Conservation (phyloP, 2,113 vertebrate species). For the Numida meleagris region DNA sequence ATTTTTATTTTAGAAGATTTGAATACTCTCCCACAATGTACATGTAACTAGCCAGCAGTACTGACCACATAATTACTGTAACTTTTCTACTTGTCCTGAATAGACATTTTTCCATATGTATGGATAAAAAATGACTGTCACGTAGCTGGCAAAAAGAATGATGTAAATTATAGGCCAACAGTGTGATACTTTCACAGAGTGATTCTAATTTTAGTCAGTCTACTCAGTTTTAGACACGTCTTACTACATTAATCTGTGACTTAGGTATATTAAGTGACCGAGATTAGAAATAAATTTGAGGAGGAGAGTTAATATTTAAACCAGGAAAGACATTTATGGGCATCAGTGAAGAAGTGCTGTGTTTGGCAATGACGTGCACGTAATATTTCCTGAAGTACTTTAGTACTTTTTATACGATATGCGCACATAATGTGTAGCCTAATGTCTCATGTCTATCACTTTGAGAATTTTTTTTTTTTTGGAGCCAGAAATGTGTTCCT, state of each 20-base stretch:
- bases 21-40: background rate
- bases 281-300: conserved; percentile 60
- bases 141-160: background rate
- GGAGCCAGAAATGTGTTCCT: background rate
- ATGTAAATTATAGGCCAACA: background rate
- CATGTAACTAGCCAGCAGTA: background rate
- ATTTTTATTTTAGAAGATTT: background rate
- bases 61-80: background rate
- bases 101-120: background rate
- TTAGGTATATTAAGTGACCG: conserved; percentile 39
- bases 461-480: background rate
- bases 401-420: background rate
- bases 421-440: accelerated
- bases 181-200: background rate
- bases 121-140: background rate
- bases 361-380: accelerated
- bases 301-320: conserved; percentile 65
- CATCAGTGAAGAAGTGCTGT: conserved; percentile 22
- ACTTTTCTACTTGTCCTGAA: background rate
- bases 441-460: background rate
- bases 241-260: conserved; percentile 54
- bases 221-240: conserved; percentile 49
- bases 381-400: background rate
- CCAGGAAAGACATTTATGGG: background rate
- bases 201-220: conserved; percentile 49